phyloP scores from a whole-genome alignment of 2,888 invertebrate species.

The Drosophila villosipedis region DNA sequence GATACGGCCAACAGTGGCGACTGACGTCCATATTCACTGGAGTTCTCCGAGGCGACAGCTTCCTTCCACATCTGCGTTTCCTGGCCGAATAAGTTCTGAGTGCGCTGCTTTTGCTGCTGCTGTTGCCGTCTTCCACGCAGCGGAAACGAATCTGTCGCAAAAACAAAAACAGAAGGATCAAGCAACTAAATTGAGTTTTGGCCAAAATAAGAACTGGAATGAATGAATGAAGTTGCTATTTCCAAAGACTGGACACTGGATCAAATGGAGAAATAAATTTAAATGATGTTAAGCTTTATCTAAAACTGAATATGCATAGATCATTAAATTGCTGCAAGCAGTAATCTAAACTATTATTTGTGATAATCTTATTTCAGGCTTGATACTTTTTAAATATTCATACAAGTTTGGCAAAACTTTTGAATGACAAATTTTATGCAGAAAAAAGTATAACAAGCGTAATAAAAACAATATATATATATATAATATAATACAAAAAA shows the following conservation, averaged over 20 bases:
- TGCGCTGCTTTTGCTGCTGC: constrained; percentile 9
- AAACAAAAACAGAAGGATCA: neutral
- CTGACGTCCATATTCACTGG: constrained; percentile 73
- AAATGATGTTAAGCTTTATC: neutral
- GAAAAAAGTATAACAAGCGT: neutral
- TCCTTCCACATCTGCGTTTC: constrained; percentile 73
- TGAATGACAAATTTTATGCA: neutral
- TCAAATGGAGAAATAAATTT: neutral
- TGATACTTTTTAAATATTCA: neutral
- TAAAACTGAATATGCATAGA: neutral
- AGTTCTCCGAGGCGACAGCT: constrained; percentile 64
- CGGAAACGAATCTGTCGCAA: constrained; percentile 15
- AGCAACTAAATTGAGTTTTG: neutral
- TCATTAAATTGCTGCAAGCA: neutral
- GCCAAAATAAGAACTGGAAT: neutral
- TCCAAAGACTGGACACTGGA: neutral
- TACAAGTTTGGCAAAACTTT: neutral
- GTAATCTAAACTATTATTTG: too few species aligned
- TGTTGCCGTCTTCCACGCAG: neutral
- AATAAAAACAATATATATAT: neutral
- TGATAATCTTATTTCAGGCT: neutral
- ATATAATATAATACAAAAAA: neutral
- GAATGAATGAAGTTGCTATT: neutral
- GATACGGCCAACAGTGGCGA: constrained; percentile 61
- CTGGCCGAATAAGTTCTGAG: constrained; percentile 53